A percentile compares a stretch with the other conserved stretches of the same genome.
phyloP scores from a whole-genome alignment of 1,140 invertebrate species.

The Drosophila murphyi region DNA sequence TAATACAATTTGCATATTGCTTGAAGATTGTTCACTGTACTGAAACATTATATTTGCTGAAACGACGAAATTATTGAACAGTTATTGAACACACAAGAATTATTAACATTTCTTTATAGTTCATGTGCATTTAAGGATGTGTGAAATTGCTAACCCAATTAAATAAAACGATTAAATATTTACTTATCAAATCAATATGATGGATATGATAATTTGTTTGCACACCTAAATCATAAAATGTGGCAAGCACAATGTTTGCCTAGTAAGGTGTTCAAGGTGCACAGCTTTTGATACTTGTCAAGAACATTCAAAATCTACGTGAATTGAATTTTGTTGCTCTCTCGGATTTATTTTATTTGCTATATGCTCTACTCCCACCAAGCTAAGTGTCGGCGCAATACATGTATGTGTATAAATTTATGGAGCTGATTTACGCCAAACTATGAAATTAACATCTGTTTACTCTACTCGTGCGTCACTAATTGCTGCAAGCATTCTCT shows the following conservation, averaged over 20 bases:
- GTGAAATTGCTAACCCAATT: background rate
- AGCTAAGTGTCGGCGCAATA: background rate
- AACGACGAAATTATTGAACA: conserved; percentile 1
- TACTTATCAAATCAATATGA: background rate
- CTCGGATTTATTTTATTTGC: background rate
- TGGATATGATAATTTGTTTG: background rate
- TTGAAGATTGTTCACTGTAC: conserved; percentile 1
- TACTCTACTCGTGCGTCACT: conserved; percentile 54
- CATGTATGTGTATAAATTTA: background rate
- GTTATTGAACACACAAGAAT: conserved; percentile 31
- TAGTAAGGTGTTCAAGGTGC: conserved; percentile 14
- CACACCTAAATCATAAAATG: background rate
- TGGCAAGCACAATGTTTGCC: background rate
- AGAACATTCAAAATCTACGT: conserved; percentile 1
- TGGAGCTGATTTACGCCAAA: conserved; percentile 49
- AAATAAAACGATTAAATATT: background rate
- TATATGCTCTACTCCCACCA: background rate
- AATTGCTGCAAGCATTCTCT: conserved; percentile 54
- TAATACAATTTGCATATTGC: conserved; percentile 54
- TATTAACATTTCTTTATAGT: conserved; percentile 28
- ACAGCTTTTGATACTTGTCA: conserved; percentile 1
- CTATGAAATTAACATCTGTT: conserved; percentile 63
- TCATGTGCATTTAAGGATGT: background rate
- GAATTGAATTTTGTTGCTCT: background rate
- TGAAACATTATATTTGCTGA: background rate